Evolutionary conservation across 2,888 invertebrate genomes (phyloP).

Genomic region (Clusia tigrina): DNA sequence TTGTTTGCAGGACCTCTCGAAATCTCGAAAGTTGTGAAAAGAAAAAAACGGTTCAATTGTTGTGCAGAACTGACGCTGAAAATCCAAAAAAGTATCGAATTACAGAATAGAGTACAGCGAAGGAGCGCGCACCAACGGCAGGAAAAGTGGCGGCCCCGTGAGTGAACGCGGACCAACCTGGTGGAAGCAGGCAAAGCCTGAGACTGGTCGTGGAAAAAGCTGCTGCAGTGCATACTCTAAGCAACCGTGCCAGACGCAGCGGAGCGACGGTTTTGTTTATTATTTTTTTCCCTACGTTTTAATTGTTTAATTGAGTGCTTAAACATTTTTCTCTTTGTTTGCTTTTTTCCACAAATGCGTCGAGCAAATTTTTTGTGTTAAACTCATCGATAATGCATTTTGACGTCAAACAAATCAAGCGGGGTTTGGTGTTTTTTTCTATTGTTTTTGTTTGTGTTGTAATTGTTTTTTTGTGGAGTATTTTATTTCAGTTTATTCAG

Average conservation of each 20-base stretch:
- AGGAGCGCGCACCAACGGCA: too few species aligned
- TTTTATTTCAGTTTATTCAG: background rate
- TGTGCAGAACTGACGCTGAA: background rate
- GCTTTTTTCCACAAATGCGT: background rate
- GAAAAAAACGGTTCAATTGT: conserved; percentile 1
- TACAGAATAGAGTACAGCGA: too few species aligned
- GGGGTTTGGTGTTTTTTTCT: background rate
- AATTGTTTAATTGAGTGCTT: conserved; percentile 42
- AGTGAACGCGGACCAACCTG: too few species aligned
- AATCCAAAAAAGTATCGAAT: conserved; percentile 16
- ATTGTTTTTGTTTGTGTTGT: background rate
- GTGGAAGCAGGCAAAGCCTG: background rate
- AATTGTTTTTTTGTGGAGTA: background rate
- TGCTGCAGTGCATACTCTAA: background rate
- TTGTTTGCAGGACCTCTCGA: background rate
- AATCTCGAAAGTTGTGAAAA: background rate
- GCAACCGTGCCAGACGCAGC: conserved; percentile 43
- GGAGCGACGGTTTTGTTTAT: conserved; percentile 19
- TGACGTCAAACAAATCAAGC: background rate
- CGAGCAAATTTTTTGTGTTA: background rate
- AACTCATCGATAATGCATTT: background rate
- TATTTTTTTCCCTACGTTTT: conserved; percentile 32
- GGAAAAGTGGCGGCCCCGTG: too few species aligned
- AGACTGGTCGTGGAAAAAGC: background rate
- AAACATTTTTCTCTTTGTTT: background rate